A percentile compares a stretch with the other conserved stretches of the same genome.
Evolutionary conservation across 2,888 invertebrate genomes (phyloP).

Genomic region (Chorisops tibialis): DNA sequence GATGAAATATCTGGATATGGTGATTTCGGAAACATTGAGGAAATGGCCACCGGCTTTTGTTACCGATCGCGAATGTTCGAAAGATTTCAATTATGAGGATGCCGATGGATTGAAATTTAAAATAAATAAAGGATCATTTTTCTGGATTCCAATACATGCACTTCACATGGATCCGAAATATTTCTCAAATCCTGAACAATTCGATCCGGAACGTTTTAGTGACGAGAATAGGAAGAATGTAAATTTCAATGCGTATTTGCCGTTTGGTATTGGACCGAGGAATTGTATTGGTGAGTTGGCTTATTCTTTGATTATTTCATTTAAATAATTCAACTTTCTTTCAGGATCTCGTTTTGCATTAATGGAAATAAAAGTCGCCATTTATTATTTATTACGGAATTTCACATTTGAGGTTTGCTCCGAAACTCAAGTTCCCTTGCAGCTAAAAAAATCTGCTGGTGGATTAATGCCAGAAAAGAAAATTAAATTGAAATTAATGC

Average conservation of each 20-base stretch:
- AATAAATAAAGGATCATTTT: conserved; percentile 24
- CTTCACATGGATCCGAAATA: conserved; percentile 52
- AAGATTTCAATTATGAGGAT: conserved; percentile 49
- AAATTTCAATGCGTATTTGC: conserved; percentile 47
- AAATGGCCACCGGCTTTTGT: conserved; percentile 53
- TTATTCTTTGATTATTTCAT: too few species aligned
- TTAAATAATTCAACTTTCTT: background rate
- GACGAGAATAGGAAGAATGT: conserved; percentile 53
- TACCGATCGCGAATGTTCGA: conserved; percentile 54
- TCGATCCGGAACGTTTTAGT: conserved; percentile 55
- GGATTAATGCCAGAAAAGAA: conserved; percentile 1
- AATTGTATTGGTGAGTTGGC: conserved; percentile 51
- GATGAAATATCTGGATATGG: conserved; percentile 63
- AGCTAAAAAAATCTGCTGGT: conserved; percentile 17
- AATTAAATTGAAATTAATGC: conserved; percentile 2
- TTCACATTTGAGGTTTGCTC: conserved; percentile 24
- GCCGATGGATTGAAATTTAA: conserved; percentile 31
- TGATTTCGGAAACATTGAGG: conserved; percentile 56
- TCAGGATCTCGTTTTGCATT: conserved; percentile 32
- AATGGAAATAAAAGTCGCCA: conserved; percentile 28
- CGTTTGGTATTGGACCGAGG: conserved; percentile 56
- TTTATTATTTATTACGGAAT: conserved; percentile 27
- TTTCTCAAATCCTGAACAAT: conserved; percentile 53
- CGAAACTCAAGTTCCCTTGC: conserved; percentile 26
- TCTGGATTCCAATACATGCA: conserved; percentile 44